Base-by-base conservation (phyloP, 2,888 invertebrate genomes). In the Thymelicus acteon region DNA sequence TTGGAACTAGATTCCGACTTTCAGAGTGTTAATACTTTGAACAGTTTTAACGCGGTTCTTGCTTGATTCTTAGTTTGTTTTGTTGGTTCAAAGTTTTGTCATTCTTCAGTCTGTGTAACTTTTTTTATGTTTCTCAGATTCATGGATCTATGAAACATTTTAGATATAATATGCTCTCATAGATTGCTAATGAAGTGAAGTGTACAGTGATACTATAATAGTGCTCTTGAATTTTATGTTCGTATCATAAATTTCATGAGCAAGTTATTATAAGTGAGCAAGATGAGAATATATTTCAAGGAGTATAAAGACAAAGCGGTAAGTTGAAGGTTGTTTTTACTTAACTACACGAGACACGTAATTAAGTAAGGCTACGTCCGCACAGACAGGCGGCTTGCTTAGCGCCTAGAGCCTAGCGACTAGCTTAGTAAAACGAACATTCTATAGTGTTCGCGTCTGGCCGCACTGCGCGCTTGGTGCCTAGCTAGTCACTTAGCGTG, bases 241-340 rank as follows among this genome's bases (percentile, higher is more conserved):
- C 31, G 80, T 71, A 74, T 78, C 92, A 91, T 93, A 93, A 83
- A 88, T 79, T 85, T 86, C 83, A 85, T 83, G 93, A 92, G 88
- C 80, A 75, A 63, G 78, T 73, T 73, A 68, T 73, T 73, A 68
- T 74, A 70, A 76, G 72, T 71, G 71, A 72, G 73, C 82, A 90
- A 82, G 67, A 93, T 93, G 93, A 85, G 92, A 80, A 88, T 93
- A 75, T 93, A 93, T 81, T 92, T 92, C 83, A 93, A 92, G 84
- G 93, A 93, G 74, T 87, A 88, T 77, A 91, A 88, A 75, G 78
- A 85, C 61, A 88, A 88, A 83, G 79, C 86, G 93, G 93, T 93
- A 74, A 92, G 92, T 89, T 40, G 13, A 69, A 67, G 62, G 48
- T 58, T 69, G 47, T 44, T 60, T 72, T 24, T 48, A 67, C 58